A percentile compares a stretch with the other conserved stretches of the same genome.
Conservation (phyloP, 2,888 invertebrate genomes). For the Biston betularia region DNA sequence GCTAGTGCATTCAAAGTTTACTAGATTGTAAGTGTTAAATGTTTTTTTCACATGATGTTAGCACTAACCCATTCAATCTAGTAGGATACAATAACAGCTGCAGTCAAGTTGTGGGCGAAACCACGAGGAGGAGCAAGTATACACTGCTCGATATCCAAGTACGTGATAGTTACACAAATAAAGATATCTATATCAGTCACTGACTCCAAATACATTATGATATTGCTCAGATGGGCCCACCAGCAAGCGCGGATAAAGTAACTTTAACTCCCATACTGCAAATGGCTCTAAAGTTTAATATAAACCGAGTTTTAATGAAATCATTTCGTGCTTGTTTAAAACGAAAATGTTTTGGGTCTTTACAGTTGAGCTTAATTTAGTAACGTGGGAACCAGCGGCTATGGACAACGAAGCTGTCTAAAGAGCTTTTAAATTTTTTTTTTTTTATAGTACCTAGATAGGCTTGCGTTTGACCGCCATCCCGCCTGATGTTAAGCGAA, state of each 20-base stretch:
- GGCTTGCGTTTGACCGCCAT: too few relatives aligned
- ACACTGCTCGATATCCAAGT: neutral
- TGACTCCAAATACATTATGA: too few relatives aligned
- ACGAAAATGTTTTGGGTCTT: conserved; percentile 2
- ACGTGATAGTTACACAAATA: neutral
- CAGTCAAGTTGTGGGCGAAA: too few relatives aligned
- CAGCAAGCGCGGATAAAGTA: conserved; percentile 16
- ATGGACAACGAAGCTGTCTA: neutral
- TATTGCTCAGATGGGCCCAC: neutral
- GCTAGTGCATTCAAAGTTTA: too few relatives aligned
- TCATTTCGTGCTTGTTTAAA: conserved; percentile 9
- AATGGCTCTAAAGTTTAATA: conserved; percentile 36
- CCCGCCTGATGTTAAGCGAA: too few relatives aligned
- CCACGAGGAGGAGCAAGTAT: too few relatives aligned
- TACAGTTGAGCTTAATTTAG: conserved; percentile 1
- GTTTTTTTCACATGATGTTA: too few relatives aligned
- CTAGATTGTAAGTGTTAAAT: too few relatives aligned
- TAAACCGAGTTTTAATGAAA: conserved; percentile 31
- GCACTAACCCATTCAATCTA: too few relatives aligned
- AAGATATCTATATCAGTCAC: neutral
- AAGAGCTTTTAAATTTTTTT: neutral
- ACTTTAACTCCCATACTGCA: conserved; percentile 30
- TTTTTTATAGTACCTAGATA: too few relatives aligned
- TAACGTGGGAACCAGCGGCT: neutral
- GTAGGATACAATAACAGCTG: too few relatives aligned